Evolutionary conservation across 1,140 invertebrate genomes (phyloP).

Genomic region (Pseudomyrmex gracilis): DNA sequence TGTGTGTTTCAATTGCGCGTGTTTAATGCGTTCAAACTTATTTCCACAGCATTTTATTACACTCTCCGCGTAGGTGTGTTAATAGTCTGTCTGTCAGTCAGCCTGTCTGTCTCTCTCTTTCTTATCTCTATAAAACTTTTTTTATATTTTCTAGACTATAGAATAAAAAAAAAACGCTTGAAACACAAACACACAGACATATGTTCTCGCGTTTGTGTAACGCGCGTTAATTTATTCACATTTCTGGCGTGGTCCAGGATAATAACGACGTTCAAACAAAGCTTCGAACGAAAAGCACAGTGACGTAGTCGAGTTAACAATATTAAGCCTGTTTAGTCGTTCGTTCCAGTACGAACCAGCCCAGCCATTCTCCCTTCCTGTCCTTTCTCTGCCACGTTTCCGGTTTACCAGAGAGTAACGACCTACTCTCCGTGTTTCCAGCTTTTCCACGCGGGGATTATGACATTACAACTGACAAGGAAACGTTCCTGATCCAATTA

Average conservation of each 20-base stretch:
- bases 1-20: too few relatives aligned
- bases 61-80: too few relatives aligned
- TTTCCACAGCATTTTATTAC: too few relatives aligned
- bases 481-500: conserved; percentile 55
- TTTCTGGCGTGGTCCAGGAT: conserved; percentile 26
- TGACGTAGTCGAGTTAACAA: conserved; percentile 48
- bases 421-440: conserved; percentile 45
- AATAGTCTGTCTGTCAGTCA: too few relatives aligned
- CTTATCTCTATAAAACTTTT: too few relatives aligned
- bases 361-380: conserved; percentile 53
- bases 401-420: conserved; percentile 58
- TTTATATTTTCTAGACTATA: too few relatives aligned
- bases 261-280: conserved; percentile 32
- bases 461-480: conserved; percentile 53
- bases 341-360: conserved; percentile 50
- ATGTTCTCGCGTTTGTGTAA: not conserved
- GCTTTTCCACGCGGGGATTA: conserved; percentile 56
- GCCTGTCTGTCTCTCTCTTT: too few relatives aligned
- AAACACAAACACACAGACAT: too few relatives aligned
- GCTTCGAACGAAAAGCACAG: conserved; percentile 43
- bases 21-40: too few relatives aligned
- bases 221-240: conserved; percentile 52
- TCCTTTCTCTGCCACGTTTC: conserved; percentile 57
- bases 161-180: too few relatives aligned
- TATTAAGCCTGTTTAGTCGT: conserved; percentile 58